A percentile compares a stretch with the other conserved stretches of the same genome.
phyloP scores from a whole-genome alignment of 2,888 invertebrate species.

The Andrena marginata region DNA sequence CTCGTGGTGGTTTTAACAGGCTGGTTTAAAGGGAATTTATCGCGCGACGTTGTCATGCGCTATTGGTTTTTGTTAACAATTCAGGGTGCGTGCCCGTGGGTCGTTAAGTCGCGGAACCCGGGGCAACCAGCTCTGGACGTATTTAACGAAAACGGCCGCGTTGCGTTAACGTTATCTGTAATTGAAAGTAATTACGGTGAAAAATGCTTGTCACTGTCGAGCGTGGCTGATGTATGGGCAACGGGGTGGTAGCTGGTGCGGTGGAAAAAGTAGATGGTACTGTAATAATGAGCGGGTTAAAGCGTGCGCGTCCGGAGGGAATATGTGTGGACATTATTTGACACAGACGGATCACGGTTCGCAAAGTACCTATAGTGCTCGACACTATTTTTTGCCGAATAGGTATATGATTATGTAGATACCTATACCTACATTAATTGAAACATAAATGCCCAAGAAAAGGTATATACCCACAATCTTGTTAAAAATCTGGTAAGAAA shows the following conservation, averaged over 20 bases:
- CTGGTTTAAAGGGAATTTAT: slow-evolving; percentile 25
- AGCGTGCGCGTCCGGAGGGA: slow-evolving; percentile 5
- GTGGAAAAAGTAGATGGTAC: slow-evolving; percentile 12
- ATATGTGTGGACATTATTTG: slow-evolving; percentile 4
- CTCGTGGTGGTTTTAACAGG: background rate
- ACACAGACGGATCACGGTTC: background rate
- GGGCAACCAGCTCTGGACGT: background rate
- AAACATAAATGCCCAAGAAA: too few relatives aligned
- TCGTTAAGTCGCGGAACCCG: slow-evolving; percentile 43
- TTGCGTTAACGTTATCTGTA: slow-evolving; percentile 56
- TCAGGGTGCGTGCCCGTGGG: slow-evolving; percentile 47
- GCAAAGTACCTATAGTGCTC: background rate
- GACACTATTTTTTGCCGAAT: background rate
- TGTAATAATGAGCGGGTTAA: slow-evolving; percentile 37
- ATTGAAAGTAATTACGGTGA: slow-evolving; percentile 60
- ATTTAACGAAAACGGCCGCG: slow-evolving; percentile 40
- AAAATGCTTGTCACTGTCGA: slow-evolving; percentile 41
- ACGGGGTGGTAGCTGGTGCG: background rate
- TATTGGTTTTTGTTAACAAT: slow-evolving; percentile 57
- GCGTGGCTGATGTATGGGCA: slow-evolving; percentile 27
- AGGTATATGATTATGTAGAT: too few relatives aligned
- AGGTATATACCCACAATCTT: too few relatives aligned
- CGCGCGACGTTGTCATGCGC: slow-evolving; percentile 33
- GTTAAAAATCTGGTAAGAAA: too few relatives aligned
- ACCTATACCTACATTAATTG: too few relatives aligned